Evolutionary conservation across 2,888 invertebrate genomes (phyloP), one percentile per base, ranked within the genome.

Genomic region (Agrotis puta): DNA sequence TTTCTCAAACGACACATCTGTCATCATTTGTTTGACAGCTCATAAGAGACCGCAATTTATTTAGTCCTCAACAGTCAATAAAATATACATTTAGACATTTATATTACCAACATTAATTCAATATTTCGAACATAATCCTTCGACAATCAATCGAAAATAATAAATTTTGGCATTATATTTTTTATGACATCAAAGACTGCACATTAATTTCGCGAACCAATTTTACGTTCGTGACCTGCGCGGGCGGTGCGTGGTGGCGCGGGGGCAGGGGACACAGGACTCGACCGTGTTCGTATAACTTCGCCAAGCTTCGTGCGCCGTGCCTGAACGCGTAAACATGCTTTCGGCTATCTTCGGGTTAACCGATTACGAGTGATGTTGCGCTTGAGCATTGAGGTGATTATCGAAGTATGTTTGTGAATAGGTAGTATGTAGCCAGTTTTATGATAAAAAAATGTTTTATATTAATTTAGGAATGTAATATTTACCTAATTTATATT

Each of bases 21-120:
- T 78, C 82, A 81, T 74, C 50, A 72, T 74, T 68, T 84, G 45
- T 74, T 72, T 74, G 71, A 70, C 78, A 57, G 50, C 33, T 81
- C 50, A 5, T 70, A 70, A 14, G 54, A 78, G 51, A 48, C 27
- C 22, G 50, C 66, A 70, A 81, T 84, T 84, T 74, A 66, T 81
- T 67, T 57, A 76, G 56, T 77, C 54, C 11, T 64, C 43, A 70
- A 47, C 62, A 64, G 54, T 63, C 13, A 57, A 70, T 72, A 70
- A 70, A 81, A 62, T 62, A 51, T 63, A 47, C 50, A 22, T 63
- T 74, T 39, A 39, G 39, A 39, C 39, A 39, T 39, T 68, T 33
- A n/a, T 33, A 64, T 53, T 33, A 68, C 64, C 20, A 58, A 45
- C 56, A 39, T 39, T 9, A 14, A 33, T 24, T 64, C 53, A 22